phyloP scores from a whole-genome alignment of 2,888 invertebrate species.

The Mayetiola destructor region DNA sequence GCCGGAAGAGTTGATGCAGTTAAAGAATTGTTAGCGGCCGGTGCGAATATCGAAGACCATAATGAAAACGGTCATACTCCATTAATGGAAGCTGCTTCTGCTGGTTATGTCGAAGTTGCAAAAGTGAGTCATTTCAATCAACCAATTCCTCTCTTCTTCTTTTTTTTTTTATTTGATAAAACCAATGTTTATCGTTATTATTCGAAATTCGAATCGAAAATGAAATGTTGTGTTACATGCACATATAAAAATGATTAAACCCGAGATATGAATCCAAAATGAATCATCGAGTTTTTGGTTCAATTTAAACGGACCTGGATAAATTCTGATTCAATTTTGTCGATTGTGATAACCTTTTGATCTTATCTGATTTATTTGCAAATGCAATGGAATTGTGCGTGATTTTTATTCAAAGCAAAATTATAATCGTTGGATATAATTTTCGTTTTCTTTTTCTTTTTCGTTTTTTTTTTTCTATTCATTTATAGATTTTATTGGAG shows the following conservation, averaged over 20 bases:
- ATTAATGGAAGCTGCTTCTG: slow-evolving; percentile 96
- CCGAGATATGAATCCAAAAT: slow-evolving; percentile 43
- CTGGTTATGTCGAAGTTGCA: slow-evolving; percentile 86
- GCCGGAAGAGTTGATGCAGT: slow-evolving; percentile 91
- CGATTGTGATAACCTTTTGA: slow-evolving; percentile 30
- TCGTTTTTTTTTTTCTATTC: neutral
- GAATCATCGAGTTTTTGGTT: slow-evolving; percentile 16
- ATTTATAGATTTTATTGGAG: slow-evolving; percentile 56
- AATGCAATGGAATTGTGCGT: neutral
- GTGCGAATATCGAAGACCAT: slow-evolving; percentile 93
- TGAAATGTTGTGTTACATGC: neutral
- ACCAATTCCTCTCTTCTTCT: neutral
- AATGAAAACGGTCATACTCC: slow-evolving; percentile 99
- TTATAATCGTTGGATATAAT: neutral
- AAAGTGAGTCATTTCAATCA: slow-evolving; percentile 49
- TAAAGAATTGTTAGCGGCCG: slow-evolving; percentile 69
- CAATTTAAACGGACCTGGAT: slow-evolving; percentile 20
- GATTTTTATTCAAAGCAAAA: neutral
- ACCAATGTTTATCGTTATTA: neutral
- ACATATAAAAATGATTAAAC: slow-evolving; percentile 39
- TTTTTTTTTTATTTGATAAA: neutral
- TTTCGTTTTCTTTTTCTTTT: neutral
- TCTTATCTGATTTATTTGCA: slow-evolving; percentile 34
- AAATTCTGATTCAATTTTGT: slow-evolving; percentile 9
- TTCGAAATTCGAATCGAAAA: neutral